Percentiles rank a stretch among this genome's conserved stretches.
These are phyloP conservation scores for Drosophila bocki DNA, from an alignment of 1,140 invertebrate species.

Conservation along the genomic window DNA sequence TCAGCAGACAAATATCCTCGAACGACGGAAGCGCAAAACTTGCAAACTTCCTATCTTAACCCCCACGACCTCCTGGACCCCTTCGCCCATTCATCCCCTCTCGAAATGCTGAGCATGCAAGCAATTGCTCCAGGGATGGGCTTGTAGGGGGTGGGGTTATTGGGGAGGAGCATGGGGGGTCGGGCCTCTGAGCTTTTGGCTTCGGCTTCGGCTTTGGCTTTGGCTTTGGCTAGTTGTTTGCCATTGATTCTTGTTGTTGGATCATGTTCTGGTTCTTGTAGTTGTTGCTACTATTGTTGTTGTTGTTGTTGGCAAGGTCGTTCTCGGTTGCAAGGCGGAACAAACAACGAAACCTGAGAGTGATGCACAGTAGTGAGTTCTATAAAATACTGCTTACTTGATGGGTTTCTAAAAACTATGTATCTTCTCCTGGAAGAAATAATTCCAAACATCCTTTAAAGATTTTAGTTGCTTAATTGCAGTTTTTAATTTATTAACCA, in stretches of 20 bases:
- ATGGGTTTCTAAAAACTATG: not conserved
- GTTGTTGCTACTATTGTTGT: conserved; percentile 27
- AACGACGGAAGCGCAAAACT: conserved; percentile 69
- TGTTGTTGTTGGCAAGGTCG: conserved; percentile 74
- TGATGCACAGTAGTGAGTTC: conserved; percentile 34
- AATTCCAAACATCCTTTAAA: too few species aligned
- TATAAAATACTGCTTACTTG: not conserved
- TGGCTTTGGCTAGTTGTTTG: conserved; percentile 70
- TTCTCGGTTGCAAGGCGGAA: conserved; percentile 60
- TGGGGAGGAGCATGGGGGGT: not conserved
- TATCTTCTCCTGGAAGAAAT: not conserved
- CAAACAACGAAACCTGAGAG: conserved; percentile 50
- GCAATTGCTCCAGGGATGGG: conserved; percentile 3
- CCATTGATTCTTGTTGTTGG: conserved; percentile 51
- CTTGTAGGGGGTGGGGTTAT: not conserved
- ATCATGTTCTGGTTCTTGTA: conserved; percentile 19
- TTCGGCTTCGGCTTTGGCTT: conserved; percentile 45
- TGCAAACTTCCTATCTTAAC: conserved; percentile 43
- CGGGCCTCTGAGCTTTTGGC: conserved; percentile 50
- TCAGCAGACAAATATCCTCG: conserved; percentile 81
- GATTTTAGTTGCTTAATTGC: not conserved
- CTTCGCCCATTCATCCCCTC: not conserved
- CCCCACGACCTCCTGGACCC: conserved; percentile 2
- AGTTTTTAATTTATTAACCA: not conserved
- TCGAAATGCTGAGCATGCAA: conserved; percentile 72